Evolutionary conservation across 2,888 invertebrate species (phyloP).

Genomic region (Apamea anceps): DNA sequence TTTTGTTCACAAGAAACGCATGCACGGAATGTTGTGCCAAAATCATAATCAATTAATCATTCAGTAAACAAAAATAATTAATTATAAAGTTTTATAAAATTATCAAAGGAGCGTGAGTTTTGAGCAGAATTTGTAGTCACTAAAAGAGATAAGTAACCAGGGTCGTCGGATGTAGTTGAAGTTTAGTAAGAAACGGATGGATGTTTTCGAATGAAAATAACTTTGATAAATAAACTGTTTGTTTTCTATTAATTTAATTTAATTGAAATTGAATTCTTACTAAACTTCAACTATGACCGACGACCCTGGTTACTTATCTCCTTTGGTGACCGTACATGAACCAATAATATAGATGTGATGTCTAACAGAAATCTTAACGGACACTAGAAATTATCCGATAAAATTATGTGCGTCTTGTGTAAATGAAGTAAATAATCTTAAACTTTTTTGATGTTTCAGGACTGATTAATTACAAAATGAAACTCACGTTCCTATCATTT

Average conservation of each 20-base stretch:
- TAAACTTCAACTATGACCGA: no score
- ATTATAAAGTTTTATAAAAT: constrained; percentile 1
- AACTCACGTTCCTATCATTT: constrained; percentile 37
- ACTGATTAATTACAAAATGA: neutral
- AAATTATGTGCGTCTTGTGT: constrained; percentile 3
- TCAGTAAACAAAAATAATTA: constrained; percentile 32
- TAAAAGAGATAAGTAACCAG: no score
- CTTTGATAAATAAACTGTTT: no score
- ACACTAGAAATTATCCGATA: neutral
- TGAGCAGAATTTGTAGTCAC: neutral
- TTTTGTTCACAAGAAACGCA: constrained; percentile 56
- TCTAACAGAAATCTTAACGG: neutral
- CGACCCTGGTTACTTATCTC: no score
- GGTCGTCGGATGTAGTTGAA: no score
- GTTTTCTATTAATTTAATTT: no score
- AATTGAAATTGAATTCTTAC: no score
- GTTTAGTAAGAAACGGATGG: no score
- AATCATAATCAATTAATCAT: constrained; percentile 48
- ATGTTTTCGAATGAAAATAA: no score
- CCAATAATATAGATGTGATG: constrained; percentile 1
- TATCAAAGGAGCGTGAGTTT: constrained; percentile 31
- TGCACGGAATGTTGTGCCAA: constrained; percentile 67
- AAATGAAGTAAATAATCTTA: constrained; percentile 2
- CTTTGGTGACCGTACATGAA: neutral
- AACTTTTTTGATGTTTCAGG: neutral